Conservation (phyloP, 2,113 vertebrate species). For the Anguilla japonica region DNA sequence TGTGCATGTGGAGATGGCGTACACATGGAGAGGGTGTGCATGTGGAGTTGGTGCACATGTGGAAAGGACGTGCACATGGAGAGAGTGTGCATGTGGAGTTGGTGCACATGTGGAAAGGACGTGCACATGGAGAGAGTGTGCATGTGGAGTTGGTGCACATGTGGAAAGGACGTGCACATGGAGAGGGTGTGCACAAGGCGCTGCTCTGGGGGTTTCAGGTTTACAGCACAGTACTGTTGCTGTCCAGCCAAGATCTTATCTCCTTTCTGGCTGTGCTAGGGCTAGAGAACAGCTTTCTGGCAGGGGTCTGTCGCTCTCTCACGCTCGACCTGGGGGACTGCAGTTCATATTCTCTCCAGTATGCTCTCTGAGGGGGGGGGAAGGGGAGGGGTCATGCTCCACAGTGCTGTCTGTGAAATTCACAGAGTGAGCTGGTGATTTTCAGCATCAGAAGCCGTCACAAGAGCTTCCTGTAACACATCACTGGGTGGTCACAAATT, state of each 20-base stretch:
- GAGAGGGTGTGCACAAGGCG: background rate
- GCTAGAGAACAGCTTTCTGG: background rate
- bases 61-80: too few species aligned
- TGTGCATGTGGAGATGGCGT: background rate
- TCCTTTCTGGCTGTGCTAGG: background rate
- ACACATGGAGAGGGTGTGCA: too few species aligned
- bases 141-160: too few species aligned
- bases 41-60: too few species aligned
- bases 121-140: too few species aligned
- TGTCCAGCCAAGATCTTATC: background rate
- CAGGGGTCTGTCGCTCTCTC: background rate
- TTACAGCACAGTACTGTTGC: conserved; percentile 5
- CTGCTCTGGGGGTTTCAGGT: conserved; percentile 6
- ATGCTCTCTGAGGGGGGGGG: background rate
- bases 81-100: too few species aligned
- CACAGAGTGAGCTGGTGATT: too few species aligned
- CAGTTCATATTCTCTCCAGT: background rate
- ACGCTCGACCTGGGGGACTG: background rate
- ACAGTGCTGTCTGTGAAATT: background rate
- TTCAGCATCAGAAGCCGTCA: background rate
- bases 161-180: background rate
- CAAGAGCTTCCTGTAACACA: background rate
- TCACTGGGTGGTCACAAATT: background rate
- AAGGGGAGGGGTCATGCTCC: background rate
- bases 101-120: too few species aligned